A percentile compares a stretch with the other conserved stretches of the same genome.
Evolutionary conservation across 2,888 invertebrate species (phyloP).

Genomic region (Drosophila paramelanica): DNA sequence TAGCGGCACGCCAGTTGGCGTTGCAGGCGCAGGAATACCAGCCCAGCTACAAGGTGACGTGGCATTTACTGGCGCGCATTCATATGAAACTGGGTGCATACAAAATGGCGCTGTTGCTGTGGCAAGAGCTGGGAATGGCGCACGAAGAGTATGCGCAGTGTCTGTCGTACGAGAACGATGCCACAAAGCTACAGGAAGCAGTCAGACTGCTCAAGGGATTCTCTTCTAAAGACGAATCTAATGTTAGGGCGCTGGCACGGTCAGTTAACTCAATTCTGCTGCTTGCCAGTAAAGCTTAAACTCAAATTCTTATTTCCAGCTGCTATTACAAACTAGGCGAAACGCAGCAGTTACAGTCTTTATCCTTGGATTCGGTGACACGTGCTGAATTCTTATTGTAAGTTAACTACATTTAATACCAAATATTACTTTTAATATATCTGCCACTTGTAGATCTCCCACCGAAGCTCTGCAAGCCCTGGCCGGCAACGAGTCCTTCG

Average conservation of each 20-base stretch:
- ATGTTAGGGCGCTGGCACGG: conserved; percentile 73
- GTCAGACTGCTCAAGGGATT: conserved; percentile 82
- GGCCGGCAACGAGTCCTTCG: conserved; percentile 66
- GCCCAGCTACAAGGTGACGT: conserved; percentile 85
- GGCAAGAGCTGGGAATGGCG: conserved; percentile 61
- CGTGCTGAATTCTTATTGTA: conserved; percentile 77
- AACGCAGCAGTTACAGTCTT: conserved; percentile 42
- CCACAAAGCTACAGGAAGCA: conserved; percentile 85
- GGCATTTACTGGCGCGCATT: conserved; percentile 86
- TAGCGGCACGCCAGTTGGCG: conserved; percentile 86
- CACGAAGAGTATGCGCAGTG: conserved; percentile 66
- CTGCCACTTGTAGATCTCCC: conserved; percentile 74
- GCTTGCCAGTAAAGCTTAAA: background rate
- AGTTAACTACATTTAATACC: conserved; percentile 6
- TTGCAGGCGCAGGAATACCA: conserved; percentile 84
- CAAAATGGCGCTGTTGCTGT: conserved; percentile 84
- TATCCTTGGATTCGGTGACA: conserved; percentile 61
- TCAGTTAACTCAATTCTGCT: conserved; percentile 16
- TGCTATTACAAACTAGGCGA: conserved; percentile 75
- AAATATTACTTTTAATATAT: background rate
- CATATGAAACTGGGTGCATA: conserved; percentile 86
- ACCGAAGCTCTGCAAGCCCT: conserved; percentile 86
- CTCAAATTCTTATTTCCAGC: conserved; percentile 45
- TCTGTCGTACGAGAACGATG: conserved; percentile 72
- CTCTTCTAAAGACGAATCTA: conserved; percentile 32